Evolutionary conservation across 2,888 invertebrate species (phyloP), one percentile per base, ranked within the genome.

Genomic region (Hyles lineata): DNA sequence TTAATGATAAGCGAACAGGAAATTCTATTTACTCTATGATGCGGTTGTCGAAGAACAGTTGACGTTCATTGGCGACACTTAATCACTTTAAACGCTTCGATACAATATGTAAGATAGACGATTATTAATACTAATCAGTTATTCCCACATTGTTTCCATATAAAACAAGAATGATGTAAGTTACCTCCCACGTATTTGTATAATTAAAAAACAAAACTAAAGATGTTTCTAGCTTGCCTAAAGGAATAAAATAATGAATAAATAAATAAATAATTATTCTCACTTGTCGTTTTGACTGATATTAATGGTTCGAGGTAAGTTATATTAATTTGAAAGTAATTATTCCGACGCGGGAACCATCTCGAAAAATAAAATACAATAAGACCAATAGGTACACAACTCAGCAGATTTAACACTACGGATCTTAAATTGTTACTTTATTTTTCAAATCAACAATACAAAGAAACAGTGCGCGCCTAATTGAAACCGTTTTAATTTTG

Each of bases 181-280:
- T 43, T 43, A 43, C 43, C 43, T 43, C 43, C 43, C 43, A 43
- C 43, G 43, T 11, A 43, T 11, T 43, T 0, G 11, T 43, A 43
- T 43, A 43, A 43, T 43, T 15, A 43, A 43, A 43, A 43, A 43
- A 29, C 29, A 29, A 29, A n/a, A 43, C 7, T 11, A 60, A 23
- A 2, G 4, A 17, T 9, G 17, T 60, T 25, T 3, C 23, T 59
- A 71, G 79, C 7, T n/a, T 76, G 83, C 81, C 80, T 80, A 76
- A 80, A 83, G 81, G 82, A 78, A 82, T 80, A 83, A 80, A 79
- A 84, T 60, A 60, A 29, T 60, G 60, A 60, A 77, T 80, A 81
- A 79, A 78, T 80, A 79, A 29, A 79, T 82, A 80, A 85, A 80
- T 84, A 82, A 78, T 85, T 75, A 77, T 76, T 25, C 23, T 74